A percentile compares a stretch with the other conserved stretches of the same genome.
Conservation (phyloP, 1,140 invertebrate genomes). For the Heterodera schachtii region DNA sequence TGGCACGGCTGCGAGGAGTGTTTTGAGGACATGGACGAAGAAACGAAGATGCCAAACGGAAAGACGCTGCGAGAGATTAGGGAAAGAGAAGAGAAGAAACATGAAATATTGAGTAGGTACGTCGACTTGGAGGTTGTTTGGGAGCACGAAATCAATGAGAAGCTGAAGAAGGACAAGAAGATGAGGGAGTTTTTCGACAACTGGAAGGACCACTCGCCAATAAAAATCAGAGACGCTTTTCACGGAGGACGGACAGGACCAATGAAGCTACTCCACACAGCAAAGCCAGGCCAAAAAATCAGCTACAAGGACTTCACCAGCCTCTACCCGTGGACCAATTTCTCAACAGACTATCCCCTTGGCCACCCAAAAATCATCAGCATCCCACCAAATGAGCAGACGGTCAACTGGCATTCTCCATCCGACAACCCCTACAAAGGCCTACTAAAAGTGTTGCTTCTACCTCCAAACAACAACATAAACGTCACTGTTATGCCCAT, state of each 20-base stretch:
- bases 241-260: slow-evolving; percentile 12
- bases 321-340: slow-evolving; percentile 15
- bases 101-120: background rate
- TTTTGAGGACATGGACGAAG: background rate
- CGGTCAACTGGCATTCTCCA: background rate
- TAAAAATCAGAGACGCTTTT: background rate
- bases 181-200: slow-evolving; percentile 21
- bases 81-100: background rate
- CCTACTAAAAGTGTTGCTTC: background rate
- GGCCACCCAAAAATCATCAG: slow-evolving; percentile 16
- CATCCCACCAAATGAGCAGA: background rate
- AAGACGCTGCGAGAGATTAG: background rate
- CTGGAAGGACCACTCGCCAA: background rate
- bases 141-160: slow-evolving; percentile 14
- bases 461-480: slow-evolving; percentile 13
- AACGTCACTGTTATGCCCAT: slow-evolving; percentile 18
- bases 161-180: background rate
- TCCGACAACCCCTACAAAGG: slow-evolving; percentile 11
- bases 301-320: slow-evolving; percentile 7
- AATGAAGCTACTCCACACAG: background rate
- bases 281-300: background rate
- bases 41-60: slow-evolving; percentile 2
- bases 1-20: slow-evolving; percentile 15
- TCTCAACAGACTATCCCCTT: slow-evolving; percentile 5
- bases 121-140: background rate